These are phyloP conservation scores for Diacarnus erythraeanus DNA, from an alignment of 37 sponge, comb jelly and placozoan genomes.

Conservation along the genomic window DNA sequence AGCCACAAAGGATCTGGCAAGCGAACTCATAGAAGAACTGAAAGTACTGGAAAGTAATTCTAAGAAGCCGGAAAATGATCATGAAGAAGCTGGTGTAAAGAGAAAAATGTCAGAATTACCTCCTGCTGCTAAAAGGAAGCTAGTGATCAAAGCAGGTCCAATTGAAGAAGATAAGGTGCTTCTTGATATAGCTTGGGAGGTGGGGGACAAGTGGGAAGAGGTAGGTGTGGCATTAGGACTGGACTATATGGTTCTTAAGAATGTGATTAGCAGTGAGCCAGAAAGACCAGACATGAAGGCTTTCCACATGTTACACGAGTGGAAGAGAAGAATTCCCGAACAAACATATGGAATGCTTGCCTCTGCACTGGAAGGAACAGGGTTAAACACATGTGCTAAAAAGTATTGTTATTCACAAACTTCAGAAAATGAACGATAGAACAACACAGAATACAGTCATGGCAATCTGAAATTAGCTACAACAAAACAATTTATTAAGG, in stretches of 20 bases:
- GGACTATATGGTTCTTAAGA: conserved; percentile 16
- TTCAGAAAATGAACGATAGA: too few relatives aligned
- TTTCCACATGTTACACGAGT: conserved; percentile 21
- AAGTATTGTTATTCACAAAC: too few relatives aligned
- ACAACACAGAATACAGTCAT: too few relatives aligned
- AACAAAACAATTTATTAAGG: too few relatives aligned
- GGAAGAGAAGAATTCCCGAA: too few relatives aligned
- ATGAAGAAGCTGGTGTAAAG: too few relatives aligned
- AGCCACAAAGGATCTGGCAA: not conserved
- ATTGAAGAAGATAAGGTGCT: conserved; percentile 6
- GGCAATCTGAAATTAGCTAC: too few relatives aligned
- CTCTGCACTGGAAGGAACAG: too few relatives aligned
- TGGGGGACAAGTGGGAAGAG: conserved; percentile 33
- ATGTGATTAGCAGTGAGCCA: conserved; percentile 2
- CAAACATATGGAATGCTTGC: too few relatives aligned
- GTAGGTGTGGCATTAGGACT: conserved; percentile 19
- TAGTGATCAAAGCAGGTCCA: conserved; percentile 1
- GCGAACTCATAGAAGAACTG: conserved; percentile 12
- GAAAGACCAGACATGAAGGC: conserved; percentile 14
- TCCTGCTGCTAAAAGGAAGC: not conserved
- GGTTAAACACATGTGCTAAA: too few relatives aligned
- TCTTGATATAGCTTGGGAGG: conserved; percentile 21
- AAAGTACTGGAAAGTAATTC: not conserved
- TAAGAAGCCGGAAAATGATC: not conserved
- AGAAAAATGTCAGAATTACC: too few relatives aligned